Conservation (phyloP, 2,113 vertebrate species). For the Prionailurus bengalensis region DNA sequence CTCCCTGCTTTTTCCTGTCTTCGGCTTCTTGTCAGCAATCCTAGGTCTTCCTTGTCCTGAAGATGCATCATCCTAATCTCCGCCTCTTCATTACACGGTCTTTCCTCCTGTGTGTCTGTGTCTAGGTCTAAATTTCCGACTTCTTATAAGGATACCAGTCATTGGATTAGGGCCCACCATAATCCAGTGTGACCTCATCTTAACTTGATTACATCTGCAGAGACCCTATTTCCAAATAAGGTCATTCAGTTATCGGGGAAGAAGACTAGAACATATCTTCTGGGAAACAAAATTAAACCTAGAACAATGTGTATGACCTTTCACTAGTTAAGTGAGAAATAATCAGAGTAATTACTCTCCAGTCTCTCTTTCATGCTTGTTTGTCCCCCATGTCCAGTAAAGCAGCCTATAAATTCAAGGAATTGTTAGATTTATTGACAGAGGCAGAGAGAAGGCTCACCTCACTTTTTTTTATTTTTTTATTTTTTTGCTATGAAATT, state of each 20-base stretch:
- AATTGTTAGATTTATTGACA: not conserved
- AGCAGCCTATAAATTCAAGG: not conserved
- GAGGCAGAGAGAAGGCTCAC: not conserved
- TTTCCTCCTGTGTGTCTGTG: rapidly evolving
- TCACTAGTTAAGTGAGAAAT: not conserved
- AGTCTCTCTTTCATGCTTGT: not conserved
- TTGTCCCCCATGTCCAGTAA: not conserved
- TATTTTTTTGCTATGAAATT: no score
- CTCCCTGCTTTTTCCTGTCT: not conserved
- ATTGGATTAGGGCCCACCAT: not conserved
- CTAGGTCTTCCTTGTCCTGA: not conserved
- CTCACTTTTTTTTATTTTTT: not conserved
- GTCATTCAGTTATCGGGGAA: not conserved
- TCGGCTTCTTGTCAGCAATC: not conserved
- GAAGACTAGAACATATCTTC: not conserved
- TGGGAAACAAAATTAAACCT: not conserved
- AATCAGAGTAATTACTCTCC: not conserved
- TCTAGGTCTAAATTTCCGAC: not conserved
- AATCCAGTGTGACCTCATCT: not conserved
- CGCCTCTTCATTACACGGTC: not conserved
- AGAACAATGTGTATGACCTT: not conserved
- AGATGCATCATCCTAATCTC: not conserved
- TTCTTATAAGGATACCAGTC: not conserved
- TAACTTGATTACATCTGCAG: not conserved
- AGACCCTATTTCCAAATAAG: not conserved